phyloP scores from a whole-genome alignment of 2,113 vertebrate genomes.

The Tor tambroides region DNA sequence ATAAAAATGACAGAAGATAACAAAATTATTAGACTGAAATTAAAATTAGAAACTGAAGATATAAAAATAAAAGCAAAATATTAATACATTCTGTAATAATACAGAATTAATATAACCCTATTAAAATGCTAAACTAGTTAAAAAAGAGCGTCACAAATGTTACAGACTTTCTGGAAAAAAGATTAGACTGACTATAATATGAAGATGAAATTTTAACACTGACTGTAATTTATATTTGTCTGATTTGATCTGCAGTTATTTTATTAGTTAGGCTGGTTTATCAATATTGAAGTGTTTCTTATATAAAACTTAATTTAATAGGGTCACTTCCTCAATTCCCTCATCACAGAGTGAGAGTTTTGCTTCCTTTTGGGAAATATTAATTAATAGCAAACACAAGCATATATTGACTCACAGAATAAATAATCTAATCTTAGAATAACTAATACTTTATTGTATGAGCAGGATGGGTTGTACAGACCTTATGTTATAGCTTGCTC shows the following conservation, averaged over 20 bases:
- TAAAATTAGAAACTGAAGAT: not conserved
- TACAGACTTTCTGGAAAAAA: not conserved
- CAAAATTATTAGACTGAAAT: not conserved
- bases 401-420: not conserved
- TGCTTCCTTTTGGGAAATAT: not conserved
- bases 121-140: not conserved
- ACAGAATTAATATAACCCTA: not conserved
- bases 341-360: not conserved
- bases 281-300: not conserved
- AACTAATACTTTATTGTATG: not conserved
- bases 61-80: not conserved
- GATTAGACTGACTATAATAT: not conserved
- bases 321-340: not conserved
- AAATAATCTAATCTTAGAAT: not conserved
- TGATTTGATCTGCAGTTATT: not conserved
- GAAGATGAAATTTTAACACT: not conserved
- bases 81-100: not conserved
- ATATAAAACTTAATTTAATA: not conserved
- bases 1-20: not conserved
- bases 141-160: too few species aligned
- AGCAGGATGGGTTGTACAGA: conserved; percentile 57
- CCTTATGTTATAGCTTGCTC: conserved; percentile 59
- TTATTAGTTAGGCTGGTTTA: not conserved
- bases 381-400: not conserved
- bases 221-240: not conserved